phyloP scores from a whole-genome alignment of 2,888 invertebrate species.

The Phortica magna region DNA sequence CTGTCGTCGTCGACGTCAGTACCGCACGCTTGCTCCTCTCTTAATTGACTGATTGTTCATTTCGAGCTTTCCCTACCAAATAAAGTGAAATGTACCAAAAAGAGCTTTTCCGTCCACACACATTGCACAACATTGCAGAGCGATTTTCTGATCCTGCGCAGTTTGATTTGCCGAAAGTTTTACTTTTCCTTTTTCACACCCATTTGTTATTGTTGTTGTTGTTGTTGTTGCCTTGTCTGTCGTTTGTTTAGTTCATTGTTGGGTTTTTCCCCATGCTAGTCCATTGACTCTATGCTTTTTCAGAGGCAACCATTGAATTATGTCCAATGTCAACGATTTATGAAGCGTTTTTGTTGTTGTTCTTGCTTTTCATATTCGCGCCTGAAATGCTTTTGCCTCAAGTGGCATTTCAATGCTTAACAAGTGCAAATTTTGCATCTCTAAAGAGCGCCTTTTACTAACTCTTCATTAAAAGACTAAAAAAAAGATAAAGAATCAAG shows the following conservation, averaged over 20 bases:
- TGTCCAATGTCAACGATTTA: slow-evolving; percentile 24
- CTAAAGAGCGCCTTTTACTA: slow-evolving; percentile 22
- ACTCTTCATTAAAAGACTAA: not conserved
- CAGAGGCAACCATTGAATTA: not conserved
- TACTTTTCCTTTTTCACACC: slow-evolving; percentile 5
- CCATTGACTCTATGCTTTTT: not conserved
- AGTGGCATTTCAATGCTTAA: slow-evolving; percentile 9
- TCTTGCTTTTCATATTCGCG: not conserved
- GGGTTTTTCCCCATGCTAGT: not conserved
- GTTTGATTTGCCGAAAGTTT: slow-evolving; percentile 66
- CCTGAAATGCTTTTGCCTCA: slow-evolving; percentile 28
- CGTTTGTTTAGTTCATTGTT: slow-evolving; percentile 39
- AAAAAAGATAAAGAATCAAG: not conserved
- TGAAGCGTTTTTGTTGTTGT: not conserved
- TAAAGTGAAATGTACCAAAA: slow-evolving; percentile 10
- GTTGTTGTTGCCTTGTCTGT: slow-evolving; percentile 42
- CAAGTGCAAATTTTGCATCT: slow-evolving; percentile 36
- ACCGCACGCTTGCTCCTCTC: slow-evolving; percentile 27
- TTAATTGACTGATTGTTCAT: slow-evolving; percentile 65
- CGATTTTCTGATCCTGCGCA: slow-evolving; percentile 62
- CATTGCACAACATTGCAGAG: too few species aligned
- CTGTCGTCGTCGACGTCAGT: not conserved
- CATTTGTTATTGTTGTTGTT: slow-evolving; percentile 24
- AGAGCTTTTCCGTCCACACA: slow-evolving; percentile 35
- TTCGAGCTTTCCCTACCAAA: slow-evolving; percentile 59